A percentile compares a stretch with the other conserved stretches of the same genome.
Conservation (phyloP, 2,113 vertebrate genomes). For the Hyperoodon ampullatus region DNA sequence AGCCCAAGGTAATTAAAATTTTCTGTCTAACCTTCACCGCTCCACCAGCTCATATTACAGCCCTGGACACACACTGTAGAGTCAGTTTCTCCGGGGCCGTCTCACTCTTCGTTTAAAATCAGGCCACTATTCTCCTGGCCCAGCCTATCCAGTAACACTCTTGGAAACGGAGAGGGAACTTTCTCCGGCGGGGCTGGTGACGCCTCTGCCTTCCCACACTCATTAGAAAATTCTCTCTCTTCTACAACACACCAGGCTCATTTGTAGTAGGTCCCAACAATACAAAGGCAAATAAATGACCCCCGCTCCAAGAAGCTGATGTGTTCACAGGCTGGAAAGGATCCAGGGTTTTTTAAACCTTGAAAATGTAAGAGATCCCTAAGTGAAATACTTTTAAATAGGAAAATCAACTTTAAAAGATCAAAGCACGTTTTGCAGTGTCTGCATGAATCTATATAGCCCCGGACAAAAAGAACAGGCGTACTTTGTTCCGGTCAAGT, state of each 20-base stretch:
- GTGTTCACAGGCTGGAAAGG: background rate
- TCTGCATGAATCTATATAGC: background rate
- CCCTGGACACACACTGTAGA: background rate
- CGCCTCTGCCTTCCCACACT: conserved; percentile 49
- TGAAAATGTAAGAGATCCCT: background rate
- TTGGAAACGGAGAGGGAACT: background rate
- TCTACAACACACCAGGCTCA: background rate
- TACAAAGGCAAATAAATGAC: background rate
- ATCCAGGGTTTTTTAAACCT: background rate
- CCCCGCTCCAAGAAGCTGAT: background rate
- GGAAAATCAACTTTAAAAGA: background rate
- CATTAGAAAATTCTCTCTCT: conserved; percentile 56
- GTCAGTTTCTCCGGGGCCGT: conserved; percentile 47
- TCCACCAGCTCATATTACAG: background rate
- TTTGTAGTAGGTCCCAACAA: background rate
- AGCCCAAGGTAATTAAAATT: conserved; percentile 34
- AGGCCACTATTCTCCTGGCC: conserved; percentile 56
- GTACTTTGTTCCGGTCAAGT: background rate
- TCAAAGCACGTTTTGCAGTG: background rate
- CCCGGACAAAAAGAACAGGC: background rate
- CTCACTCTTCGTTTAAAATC: conserved; percentile 61
- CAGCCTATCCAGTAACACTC: conserved; percentile 53
- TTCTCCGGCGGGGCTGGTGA: background rate
- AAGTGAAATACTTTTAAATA: background rate
- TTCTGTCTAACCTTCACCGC: conserved; percentile 11